Evolutionary conservation across 2,113 vertebrate species (phyloP).

Genomic region (Bos javanicus): DNA sequence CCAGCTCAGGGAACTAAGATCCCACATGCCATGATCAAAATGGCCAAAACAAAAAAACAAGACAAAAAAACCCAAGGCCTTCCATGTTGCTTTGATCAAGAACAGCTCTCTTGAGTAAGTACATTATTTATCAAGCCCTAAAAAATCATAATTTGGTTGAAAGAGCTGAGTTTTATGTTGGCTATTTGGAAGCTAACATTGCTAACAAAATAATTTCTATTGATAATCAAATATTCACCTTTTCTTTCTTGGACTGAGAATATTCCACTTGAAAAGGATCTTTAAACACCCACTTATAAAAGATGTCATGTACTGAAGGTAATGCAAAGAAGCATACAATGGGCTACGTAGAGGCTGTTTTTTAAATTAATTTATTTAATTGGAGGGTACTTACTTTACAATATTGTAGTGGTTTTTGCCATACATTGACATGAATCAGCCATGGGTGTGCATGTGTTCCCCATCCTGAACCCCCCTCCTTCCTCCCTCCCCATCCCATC

Average conservation of each 20-base stretch:
- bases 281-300: not conserved
- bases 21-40: not conserved
- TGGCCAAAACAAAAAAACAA: not conserved
- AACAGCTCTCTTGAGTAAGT: too few relatives aligned
- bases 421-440: not conserved
- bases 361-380: not conserved
- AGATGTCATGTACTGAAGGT: not conserved
- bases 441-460: not conserved
- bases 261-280: not conserved
- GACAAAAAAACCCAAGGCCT: not conserved
- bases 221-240: not conserved
- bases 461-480: not conserved
- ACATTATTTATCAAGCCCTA: not conserved
- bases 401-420: not conserved
- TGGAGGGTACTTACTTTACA: not conserved
- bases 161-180: not conserved
- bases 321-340: not conserved
- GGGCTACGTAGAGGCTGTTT: not conserved
- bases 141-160: not conserved
- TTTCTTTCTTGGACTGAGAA: not conserved
- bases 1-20: not conserved
- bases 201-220: slow-evolving; percentile 2
- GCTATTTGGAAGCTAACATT: not conserved
- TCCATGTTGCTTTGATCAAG: not conserved
- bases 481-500: not conserved